Conservation (phyloP, 1,140 invertebrate genomes). For the Holcopasites calliopsidis region DNA sequence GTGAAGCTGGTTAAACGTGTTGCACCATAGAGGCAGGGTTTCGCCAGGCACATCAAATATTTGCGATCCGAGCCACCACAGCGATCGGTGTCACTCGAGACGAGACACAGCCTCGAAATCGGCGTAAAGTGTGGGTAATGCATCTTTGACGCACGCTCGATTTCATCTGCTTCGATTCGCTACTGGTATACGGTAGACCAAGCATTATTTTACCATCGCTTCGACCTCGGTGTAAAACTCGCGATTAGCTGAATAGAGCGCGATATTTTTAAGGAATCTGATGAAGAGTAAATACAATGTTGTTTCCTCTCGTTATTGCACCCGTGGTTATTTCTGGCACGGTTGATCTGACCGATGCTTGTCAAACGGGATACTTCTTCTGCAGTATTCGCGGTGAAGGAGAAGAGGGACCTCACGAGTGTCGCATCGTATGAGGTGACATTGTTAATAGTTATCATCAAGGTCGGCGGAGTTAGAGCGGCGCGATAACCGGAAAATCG, state of each 20-base stretch:
- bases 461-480: slow-evolving; percentile 65
- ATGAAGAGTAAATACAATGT: too few relatives aligned
- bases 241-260: too few relatives aligned
- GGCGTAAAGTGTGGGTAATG: not conserved
- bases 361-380: too few relatives aligned
- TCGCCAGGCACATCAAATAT: slow-evolving; percentile 24
- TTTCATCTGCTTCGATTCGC: slow-evolving; percentile 25
- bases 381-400: too few relatives aligned
- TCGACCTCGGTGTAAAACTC: slow-evolving; percentile 25
- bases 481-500: slow-evolving; percentile 65
- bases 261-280: too few relatives aligned
- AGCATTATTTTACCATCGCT: slow-evolving; percentile 9
- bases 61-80: slow-evolving; percentile 19
- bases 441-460: slow-evolving; percentile 52
- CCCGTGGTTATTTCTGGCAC: not conserved
- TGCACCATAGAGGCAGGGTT: not conserved
- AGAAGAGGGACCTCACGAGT: not conserved
- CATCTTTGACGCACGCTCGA: slow-evolving; percentile 29
- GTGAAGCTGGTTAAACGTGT: not conserved
- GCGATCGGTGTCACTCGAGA: not conserved
- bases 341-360: not conserved
- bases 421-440: slow-evolving; percentile 39
- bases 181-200: not conserved
- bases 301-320: not conserved
- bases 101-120: not conserved